These are phyloP conservation scores for Arenicola marina DNA, from an alignment of 2,888 invertebrate genomes.

Conservation along the genomic window DNA sequence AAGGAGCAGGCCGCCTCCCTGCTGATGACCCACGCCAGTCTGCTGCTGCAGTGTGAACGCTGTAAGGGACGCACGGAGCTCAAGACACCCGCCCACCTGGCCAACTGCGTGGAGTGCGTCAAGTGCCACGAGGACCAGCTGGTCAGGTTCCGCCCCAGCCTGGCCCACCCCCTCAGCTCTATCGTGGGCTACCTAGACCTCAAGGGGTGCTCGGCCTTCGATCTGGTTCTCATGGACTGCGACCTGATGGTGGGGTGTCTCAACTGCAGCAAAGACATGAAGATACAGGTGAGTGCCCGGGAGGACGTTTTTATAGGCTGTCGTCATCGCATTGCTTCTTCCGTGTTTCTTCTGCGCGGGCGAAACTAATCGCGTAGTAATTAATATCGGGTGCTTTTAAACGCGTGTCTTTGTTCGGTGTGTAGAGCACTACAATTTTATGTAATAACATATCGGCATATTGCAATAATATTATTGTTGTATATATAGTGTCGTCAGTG, in stretches of 20 bases:
- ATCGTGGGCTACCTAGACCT: slow-evolving; percentile 59
- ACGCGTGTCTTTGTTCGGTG: too few species aligned
- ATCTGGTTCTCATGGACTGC: slow-evolving; percentile 57
- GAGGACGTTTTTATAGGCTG: too few species aligned
- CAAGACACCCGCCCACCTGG: slow-evolving; percentile 40
- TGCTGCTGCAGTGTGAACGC: slow-evolving; percentile 51
- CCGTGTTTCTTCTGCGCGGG: too few species aligned
- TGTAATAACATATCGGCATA: too few species aligned
- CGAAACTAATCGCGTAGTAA: too few species aligned
- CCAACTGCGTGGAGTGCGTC: slow-evolving; percentile 45
- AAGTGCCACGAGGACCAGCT: slow-evolving; percentile 50
- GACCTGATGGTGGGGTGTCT: slow-evolving; percentile 54
- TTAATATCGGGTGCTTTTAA: too few species aligned
- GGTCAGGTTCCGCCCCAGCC: slow-evolving; percentile 46
- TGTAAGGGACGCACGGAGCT: slow-evolving; percentile 52
- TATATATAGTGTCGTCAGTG: too few species aligned
- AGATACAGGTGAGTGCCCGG: slow-evolving; percentile 55
- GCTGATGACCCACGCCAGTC: slow-evolving; percentile 42
- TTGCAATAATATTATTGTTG: too few species aligned
- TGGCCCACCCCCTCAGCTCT: slow-evolving; percentile 54
- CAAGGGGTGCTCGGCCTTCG: slow-evolving; percentile 54
- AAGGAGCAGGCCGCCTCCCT: slow-evolving; percentile 71
- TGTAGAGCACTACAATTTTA: too few species aligned
- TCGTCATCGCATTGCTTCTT: too few species aligned
- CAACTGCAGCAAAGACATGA: slow-evolving; percentile 55